These are phyloP conservation scores for Hydraecia micacea DNA, from an alignment of 2,888 invertebrate species.

Conservation along the genomic window DNA sequence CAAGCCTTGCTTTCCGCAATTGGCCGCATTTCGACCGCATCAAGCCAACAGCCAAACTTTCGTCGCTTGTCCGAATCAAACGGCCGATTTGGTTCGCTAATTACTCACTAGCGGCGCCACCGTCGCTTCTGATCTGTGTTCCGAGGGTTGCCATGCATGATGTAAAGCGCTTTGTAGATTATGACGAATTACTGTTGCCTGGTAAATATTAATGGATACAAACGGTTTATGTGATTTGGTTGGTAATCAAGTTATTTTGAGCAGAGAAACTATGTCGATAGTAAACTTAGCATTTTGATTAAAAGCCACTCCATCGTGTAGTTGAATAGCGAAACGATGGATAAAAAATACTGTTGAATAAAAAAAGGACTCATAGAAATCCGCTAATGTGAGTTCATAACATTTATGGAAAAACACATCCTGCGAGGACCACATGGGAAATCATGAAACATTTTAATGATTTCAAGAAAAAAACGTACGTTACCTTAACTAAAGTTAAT, in stretches of 20 bases:
- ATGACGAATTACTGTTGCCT: conserved; percentile 12
- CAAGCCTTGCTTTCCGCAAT: conserved; percentile 40
- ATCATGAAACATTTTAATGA: neutral
- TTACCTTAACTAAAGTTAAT: too few relatives aligned
- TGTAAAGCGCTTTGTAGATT: conserved; percentile 37
- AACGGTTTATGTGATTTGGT: conserved; percentile 7
- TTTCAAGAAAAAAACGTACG: too few relatives aligned
- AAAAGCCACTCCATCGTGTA: neutral
- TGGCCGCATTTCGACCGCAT: conserved; percentile 41
- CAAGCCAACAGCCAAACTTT: conserved; percentile 43
- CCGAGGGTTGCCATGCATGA: conserved; percentile 8
- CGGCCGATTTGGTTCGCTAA: conserved; percentile 64
- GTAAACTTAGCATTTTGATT: neutral
- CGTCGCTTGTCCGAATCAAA: conserved; percentile 46
- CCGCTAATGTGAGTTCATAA: neutral
- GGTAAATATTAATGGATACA: conserved; percentile 15
- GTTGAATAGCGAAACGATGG: too few relatives aligned
- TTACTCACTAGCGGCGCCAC: conserved; percentile 54
- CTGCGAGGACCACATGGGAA: neutral
- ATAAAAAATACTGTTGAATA: neutral
- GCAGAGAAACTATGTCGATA: neutral
- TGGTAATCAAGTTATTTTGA: neutral
- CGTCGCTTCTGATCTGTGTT: conserved; percentile 58
- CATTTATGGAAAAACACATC: neutral
- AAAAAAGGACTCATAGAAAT: neutral